Conservation (phyloP, 2,113 vertebrate species). For the Cynocephalus volans region DNA sequence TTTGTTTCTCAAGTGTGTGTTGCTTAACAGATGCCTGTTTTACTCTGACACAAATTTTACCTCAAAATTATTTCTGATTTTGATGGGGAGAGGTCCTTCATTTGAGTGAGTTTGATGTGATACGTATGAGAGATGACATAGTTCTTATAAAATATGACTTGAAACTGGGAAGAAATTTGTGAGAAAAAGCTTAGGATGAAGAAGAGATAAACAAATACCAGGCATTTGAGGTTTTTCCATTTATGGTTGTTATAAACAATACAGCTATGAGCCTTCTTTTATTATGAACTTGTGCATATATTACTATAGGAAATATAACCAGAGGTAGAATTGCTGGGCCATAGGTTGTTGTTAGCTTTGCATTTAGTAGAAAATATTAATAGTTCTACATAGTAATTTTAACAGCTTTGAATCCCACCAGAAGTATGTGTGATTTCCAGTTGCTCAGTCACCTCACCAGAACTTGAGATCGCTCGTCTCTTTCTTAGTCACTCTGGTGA, state of each 20-base stretch:
- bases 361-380: constrained; percentile 51
- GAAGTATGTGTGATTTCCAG: neutral
- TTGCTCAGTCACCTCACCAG: neutral
- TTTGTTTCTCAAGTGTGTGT: neutral
- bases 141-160: constrained; percentile 9
- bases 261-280: neutral
- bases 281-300: neutral
- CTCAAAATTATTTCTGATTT: constrained; percentile 45
- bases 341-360: neutral
- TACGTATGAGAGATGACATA: neutral
- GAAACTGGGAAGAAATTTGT: neutral
- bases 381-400: neutral
- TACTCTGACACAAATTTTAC: neutral
- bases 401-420: neutral
- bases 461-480: neutral
- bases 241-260: neutral
- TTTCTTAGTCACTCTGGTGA: neutral
- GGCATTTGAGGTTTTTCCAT: neutral
- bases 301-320: neutral
- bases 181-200: neutral
- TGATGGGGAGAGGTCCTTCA: neutral
- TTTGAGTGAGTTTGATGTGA: constrained; percentile 3
- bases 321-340: neutral
- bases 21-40: neutral
- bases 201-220: neutral